Evolutionary conservation across 2,113 vertebrate species (phyloP).

Genomic region (Aptenodytes patagonicus): DNA sequence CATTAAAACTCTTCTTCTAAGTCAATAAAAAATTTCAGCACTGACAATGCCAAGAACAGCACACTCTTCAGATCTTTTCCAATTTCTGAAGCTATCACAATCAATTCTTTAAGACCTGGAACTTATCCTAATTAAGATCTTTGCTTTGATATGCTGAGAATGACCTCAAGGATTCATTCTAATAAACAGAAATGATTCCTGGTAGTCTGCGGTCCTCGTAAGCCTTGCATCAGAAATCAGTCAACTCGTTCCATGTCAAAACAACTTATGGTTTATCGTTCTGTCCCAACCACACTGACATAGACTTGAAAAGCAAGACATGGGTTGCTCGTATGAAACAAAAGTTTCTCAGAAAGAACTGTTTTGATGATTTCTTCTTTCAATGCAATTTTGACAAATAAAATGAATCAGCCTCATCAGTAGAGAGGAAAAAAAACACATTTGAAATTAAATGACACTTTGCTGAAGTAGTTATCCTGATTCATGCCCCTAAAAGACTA

Average conservation of each 20-base stretch:
- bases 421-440: not conserved
- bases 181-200: slow-evolving; percentile 53
- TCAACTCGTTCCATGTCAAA: not conserved
- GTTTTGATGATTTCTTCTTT: not conserved
- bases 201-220: not conserved
- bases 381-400: not conserved
- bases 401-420: not conserved
- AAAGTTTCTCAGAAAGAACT: not conserved
- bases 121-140: slow-evolving; percentile 79
- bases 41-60: slow-evolving; percentile 62
- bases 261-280: not conserved
- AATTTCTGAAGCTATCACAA: slow-evolving; percentile 60
- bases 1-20: slow-evolving; percentile 58
- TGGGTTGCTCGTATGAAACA: not conserved
- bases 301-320: not conserved
- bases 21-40: slow-evolving; percentile 42
- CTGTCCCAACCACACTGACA: not conserved
- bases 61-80: slow-evolving; percentile 60
- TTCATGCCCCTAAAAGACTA: not conserved
- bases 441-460: not conserved
- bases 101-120: slow-evolving; percentile 72
- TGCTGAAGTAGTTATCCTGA: not conserved
- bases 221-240: not conserved
- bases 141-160: slow-evolving; percentile 70
- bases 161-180: slow-evolving; percentile 49